Evolutionary conservation across 2,113 vertebrate species (phyloP).

Genomic region (Myanophis thanlyinensis): DNA sequence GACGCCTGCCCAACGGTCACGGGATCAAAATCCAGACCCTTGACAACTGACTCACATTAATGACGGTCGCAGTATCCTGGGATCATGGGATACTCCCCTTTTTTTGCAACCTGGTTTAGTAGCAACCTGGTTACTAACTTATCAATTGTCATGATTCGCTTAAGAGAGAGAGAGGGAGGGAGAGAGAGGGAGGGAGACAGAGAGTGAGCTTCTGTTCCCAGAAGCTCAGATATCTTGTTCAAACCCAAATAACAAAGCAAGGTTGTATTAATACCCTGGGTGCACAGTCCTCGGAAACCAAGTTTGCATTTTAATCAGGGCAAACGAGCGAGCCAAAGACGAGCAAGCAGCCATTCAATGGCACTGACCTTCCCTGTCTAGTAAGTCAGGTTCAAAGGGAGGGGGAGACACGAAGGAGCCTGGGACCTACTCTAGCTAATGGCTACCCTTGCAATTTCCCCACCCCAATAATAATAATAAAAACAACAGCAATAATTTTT

Average conservation of each 20-base stretch:
- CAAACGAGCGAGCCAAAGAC: neutral
- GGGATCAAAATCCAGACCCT: too few species aligned
- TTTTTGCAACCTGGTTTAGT: too few species aligned
- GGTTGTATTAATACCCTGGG: neutral
- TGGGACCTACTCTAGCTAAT: neutral
- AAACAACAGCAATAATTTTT: neutral
- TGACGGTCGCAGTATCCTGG: too few species aligned
- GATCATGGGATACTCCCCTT: too few species aligned
- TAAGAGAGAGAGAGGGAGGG: too few species aligned
- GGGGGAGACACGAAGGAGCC: neutral
- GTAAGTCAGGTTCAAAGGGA: neutral
- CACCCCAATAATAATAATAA: neutral
- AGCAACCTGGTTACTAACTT: too few species aligned
- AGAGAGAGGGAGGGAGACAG: neutral
- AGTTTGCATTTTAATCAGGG: neutral
- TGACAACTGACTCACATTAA: too few species aligned
- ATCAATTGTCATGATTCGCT: too few species aligned
- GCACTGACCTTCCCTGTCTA: neutral
- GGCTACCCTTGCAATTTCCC: neutral
- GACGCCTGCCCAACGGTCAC: too few species aligned
- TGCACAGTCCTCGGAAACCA: neutral
- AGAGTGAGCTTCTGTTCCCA: neutral
- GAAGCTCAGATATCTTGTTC: neutral
- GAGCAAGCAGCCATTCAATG: neutral
- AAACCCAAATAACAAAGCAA: neutral